Evolutionary conservation across 2,113 vertebrate genomes (phyloP), one percentile per base, ranked within the genome.

Genomic region (Pelmatolapia mariae): DNA sequence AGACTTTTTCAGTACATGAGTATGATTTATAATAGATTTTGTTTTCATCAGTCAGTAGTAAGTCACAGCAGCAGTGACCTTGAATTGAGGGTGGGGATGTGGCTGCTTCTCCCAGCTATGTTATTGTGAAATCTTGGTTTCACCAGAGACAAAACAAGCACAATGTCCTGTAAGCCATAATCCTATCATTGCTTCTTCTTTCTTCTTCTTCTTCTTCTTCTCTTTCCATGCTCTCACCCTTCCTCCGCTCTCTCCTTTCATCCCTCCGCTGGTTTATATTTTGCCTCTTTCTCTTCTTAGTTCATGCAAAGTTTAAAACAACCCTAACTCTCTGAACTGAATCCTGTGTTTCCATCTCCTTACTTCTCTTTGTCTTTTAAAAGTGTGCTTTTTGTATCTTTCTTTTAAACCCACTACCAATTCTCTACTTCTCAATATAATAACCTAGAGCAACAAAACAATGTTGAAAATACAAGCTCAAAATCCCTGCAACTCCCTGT

Each of bases 231-330:
- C 50, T n/a, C 11, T 53, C 2, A 22, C 26, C 6, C 24, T 8
- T 33, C 18, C 38, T 86, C 78, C 86, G 43, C 54, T 52, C 9
- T 81, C 59, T 83, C 43, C 13, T 43, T 83, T 54, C 26, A 57
- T 84, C 38, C 29, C 29, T n/a, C 36, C 9, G 12, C 29, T 90
- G 53, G 83, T 82, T 80, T 89, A 76, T 66, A 29, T 85, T 91
- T 80, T 36, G 6, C 73, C 43, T 88, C 80, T 61, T 63, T 52
- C 43, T 91, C 80, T 47, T 8, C 29, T 83, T 3, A 71, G 91
- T 86, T 91, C 81, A 73, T 8, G 7, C 59, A 86, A 57, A 93
- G 93, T 90, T 92, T 78, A 93, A 91, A 91, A 63, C 54, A 86
- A 89, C 66, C 78, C 82, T 16, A 26, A 80, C 19, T 81, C 86